Base-by-base conservation (phyloP, 2,888 invertebrate species). In the Lysandra coridon region DNA sequence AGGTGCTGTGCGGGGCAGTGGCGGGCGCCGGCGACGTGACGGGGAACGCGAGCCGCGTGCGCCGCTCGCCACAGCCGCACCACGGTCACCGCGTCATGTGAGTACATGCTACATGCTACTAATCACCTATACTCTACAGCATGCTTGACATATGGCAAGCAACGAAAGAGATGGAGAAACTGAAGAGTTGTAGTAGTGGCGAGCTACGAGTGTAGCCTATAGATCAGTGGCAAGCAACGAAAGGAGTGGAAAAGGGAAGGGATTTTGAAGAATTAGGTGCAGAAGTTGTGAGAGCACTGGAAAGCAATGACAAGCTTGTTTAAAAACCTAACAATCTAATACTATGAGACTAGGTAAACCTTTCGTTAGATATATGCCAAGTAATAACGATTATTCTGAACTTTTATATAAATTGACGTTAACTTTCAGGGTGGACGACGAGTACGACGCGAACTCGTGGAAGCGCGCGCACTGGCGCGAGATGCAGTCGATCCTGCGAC, bases 401-500 rank as follows among this genome's bases (percentile, higher is more conserved):
- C 40, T 12, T 4, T 23, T 76, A 64, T 75, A 30, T 69, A 40
- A 10, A 69, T 53, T 1, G 0, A 7, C 64, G 64, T 64, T 12
- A 37, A 14, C 44, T 82, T 82, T 30, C 90, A 94, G 94, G 86
- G 89, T 89, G 84, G 92, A 92, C 81, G 94, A 94, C 82, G 94
- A 94, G 83, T 79, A 88, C 80, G 92, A 92, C 84, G 89, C 90
- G 84, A 89, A 89, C 85, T 91, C 91, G 87, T 95, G 94, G 95
- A 93, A 95, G 88, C 90, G 95, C 90, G 90, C 95, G 91, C 93
- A 95, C 92, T 90, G 96, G 92, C 95, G 95, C 83, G 96, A 96
- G 88, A 96, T 96, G 95, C 96, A 96, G 89, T 89, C 92, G 85
- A 92, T 96, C 83, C 91, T 97, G 84, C 92, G 95, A 80, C 89